Evolutionary conservation across 2,888 invertebrate genomes (phyloP), one percentile per base, ranked within the genome.

Genomic region (Eulithis prunata): DNA sequence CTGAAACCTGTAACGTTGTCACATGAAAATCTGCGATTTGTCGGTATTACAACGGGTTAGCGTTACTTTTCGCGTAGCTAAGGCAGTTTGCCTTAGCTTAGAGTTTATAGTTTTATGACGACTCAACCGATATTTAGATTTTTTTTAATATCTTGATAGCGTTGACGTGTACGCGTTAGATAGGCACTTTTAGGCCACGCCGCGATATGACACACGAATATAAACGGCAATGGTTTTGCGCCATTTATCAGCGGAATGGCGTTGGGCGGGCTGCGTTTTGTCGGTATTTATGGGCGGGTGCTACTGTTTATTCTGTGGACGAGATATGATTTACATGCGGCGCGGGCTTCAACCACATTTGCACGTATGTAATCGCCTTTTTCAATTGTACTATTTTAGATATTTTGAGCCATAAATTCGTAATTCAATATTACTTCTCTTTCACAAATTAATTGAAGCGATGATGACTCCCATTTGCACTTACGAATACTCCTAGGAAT

Each of bases 191-290:
- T 10, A 21, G 8, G 3, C 13, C 47, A 11, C 21, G 4, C 8
- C 21, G 49, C 49, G 14, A 49, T 49, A 10, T 49, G 49, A 49
- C 21, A 21, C 49, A 49, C 21, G 21, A 49, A 21, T 49, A 32
- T 7, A 53, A 53, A 12, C 13, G 13, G 21, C 78, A 79, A 77
- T 78, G 75, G 54, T 46, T 51, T 72, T 64, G 67, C 62, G 69
- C 71, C 79, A 80, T 87, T 86, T 80, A 80, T 85, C 83, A 85
- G 81, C 78, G 81, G 78, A 84, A 83, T 79, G 77, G 78, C 73
- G 78, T 78, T 79, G 75, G 71, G 70, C 62, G 36, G 70, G 71
- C 64, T 71, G 69, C 70, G 70, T 62, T 72, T 73, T 71, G 72
- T 65, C 73, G 63, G 70, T 75, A 68, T 72, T 71, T 74, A 74